Base-by-base conservation (phyloP, 2,113 vertebrate species). In the Oryzias celebensis region DNA sequence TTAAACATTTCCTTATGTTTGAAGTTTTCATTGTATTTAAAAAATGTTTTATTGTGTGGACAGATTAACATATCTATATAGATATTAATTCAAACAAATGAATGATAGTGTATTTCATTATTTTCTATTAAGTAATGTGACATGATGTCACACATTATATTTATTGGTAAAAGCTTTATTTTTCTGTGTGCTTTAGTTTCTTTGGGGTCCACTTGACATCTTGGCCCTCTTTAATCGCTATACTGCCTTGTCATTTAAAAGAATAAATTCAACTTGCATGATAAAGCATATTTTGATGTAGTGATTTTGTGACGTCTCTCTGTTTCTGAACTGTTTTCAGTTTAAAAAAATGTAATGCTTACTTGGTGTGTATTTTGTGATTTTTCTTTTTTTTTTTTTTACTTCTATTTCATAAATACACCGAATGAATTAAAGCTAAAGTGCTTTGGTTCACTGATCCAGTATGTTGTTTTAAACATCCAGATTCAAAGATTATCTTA, bases 231-330 rank as follows among this genome's bases (percentile, higher is more conserved):
- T 26, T 67, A 73, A 61, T 83, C 73, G 87, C 85, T 75, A 78
- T 68, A 71, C 58, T 74, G 62, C 73, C 52, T 78, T 49, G 74
- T 65, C 78, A 70, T 89, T 94, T 87, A 90, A 75, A 80, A 95
- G 36, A 95, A 93, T 93, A 94, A 91, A 94, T 68, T 83, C 89
- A 83, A 91, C 78, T 89, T 90, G 94, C 92, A 94, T 94, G 92
- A 87, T 81, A 78, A 91, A 87, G 77, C 71, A 79, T 44, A 72
- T 66, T 76, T 69, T 44, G 28, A 62, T 65, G 73, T 52, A 75
- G 41, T 47, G 20, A 14, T 74, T 79, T 77, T 70, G n/a, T 74
- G 46, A 70, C 78, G 42, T n/a, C 16, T 66, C 15, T 59, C 28
- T 28, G 48, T 59, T 36, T 68, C 65, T 5, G 4, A 24, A 65